Base-by-base conservation (phyloP, 2,888 invertebrate species). In the Agrochola litura region DNA sequence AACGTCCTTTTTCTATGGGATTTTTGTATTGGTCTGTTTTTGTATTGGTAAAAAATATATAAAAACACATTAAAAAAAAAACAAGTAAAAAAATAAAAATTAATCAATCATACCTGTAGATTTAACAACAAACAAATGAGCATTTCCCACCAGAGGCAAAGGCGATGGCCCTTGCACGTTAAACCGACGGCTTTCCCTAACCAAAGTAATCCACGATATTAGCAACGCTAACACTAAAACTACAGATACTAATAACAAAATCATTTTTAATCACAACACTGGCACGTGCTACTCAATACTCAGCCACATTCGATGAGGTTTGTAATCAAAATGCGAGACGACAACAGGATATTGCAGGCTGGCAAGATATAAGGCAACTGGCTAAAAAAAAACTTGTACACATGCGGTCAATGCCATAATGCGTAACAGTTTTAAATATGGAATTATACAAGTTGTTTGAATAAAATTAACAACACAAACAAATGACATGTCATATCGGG, bases 71-170 rank as follows among this genome's bases (percentile, higher is more conserved):
- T 30, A 3, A 2, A 37, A 14, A 22, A 25, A 37, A 52, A 43
- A 1, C 1, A 30, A n/a, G 2, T 10, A 22, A 41, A 41, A 52
- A n/a, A 16, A n/a, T 41, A 61, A 52, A 43, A 60, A 30, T 19
- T 0, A 56, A 41, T 8, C 30, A 46, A 75, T 69, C 85, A 82
- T 90, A 96, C 95, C 92, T 81, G 95, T 89, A n/a, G 97, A 94
- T 72, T 90, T 89, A 76, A 94, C 95, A n/a, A 95, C 88, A 79
- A 97, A 93, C 41, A 96, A 91, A 77, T 95, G 91, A 0, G 93
- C 97, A 92, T 97, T 97, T 0, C 97, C 97, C 16, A 97, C 66
- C 4, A 97, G 19, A 0, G 97, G 97, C 58, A 95, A 82, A 0
- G 93, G 92, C 0, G 81, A 66, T 0, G 97, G 96, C 12, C 95